Base-by-base conservation (phyloP, 1,140 invertebrate genomes). In the Batillaria attramentaria region DNA sequence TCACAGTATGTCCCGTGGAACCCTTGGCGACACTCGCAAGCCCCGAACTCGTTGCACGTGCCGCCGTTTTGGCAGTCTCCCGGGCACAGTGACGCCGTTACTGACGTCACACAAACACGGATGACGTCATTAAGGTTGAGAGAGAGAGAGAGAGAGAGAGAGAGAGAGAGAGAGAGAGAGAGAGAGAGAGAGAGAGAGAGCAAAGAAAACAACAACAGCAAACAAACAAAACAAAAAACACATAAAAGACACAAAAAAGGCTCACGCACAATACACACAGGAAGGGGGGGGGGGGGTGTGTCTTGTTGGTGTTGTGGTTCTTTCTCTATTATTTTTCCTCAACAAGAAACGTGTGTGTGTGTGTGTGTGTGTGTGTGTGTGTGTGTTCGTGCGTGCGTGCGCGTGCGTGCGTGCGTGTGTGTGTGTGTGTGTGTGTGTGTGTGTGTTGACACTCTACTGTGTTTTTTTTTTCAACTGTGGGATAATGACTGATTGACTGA, bases 21-120 rank as follows among this genome's bases (percentile, higher is more conserved):
- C 3, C 89, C 89, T 65, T 86, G 86, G 16, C 77, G 80, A 76
- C 90, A 91, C 46, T 88, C 85, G 69, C 90, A 91, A 13, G 81
- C 78, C 3, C 89, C 86, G 3, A 81, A 79, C 37, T 84, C 79
- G 57, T 83, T 87, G 77, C 90, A 91, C 24, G 82, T 83, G 13
- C 88, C 90, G 20, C 87, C 86, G 78, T 90, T 89, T 39, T 83
- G 54, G 82, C 90, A 91, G 35, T 84, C 80, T 6, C 68, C 62
- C 50, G 79, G 68, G 77, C 88, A 89, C 31, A 81, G 80, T 35
- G 82, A 83, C 41, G 81, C 84, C 10, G 81, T 85, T 41, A 78
- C 74, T 79, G 65, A 35, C 0, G 35, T 16, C 33, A n/a, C n/a
- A 42, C 35, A 72, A 41, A 77, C 42, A n/a, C n/a, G n/a, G n/a